Evolutionary conservation across 2,888 invertebrate genomes (phyloP).

Genomic region (Carpatolechia fugitivella): DNA sequence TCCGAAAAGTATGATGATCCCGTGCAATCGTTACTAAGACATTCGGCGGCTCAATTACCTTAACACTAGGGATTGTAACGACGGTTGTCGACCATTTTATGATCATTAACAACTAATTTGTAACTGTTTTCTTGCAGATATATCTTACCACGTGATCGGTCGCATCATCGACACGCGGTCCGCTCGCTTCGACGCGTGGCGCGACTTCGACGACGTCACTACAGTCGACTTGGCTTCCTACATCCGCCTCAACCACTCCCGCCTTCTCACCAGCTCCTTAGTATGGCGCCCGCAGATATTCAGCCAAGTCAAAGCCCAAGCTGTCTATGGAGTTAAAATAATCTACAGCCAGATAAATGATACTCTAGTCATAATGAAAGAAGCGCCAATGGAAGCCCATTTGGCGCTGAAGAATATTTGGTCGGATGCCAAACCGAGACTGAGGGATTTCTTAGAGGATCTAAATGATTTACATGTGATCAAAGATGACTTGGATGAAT

Average conservation of each 20-base stretch:
- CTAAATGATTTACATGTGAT: slow-evolving; percentile 85
- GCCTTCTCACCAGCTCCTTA: slow-evolving; percentile 88
- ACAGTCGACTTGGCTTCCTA: slow-evolving; percentile 89
- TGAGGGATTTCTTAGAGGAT: slow-evolving; percentile 85
- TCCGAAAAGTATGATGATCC: no score
- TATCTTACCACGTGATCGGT: slow-evolving; percentile 84
- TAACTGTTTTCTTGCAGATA: slow-evolving; percentile 44
- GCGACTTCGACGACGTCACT: slow-evolving; percentile 88
- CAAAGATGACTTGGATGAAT: slow-evolving; percentile 84
- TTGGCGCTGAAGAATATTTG: slow-evolving; percentile 85
- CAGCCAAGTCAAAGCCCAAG: slow-evolving; percentile 59
- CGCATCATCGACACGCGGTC: slow-evolving; percentile 88
- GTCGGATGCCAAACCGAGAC: slow-evolving; percentile 85
- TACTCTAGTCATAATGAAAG: slow-evolving; percentile 63
- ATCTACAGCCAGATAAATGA: slow-evolving; percentile 68
- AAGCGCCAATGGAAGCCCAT: slow-evolving; percentile 83
- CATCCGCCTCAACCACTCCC: slow-evolving; percentile 89
- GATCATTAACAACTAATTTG: not conserved
- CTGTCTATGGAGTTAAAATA: slow-evolving; percentile 52
- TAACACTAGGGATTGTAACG: no score
- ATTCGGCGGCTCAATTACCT: no score
- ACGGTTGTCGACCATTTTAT: no score
- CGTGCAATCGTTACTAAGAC: no score
- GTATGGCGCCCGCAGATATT: slow-evolving; percentile 76
- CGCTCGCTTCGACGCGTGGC: slow-evolving; percentile 87